A percentile compares a stretch with the other conserved stretches of the same genome.
Conservation (phyloP, 1,140 invertebrate genomes). For the Drosophila arizonae region DNA sequence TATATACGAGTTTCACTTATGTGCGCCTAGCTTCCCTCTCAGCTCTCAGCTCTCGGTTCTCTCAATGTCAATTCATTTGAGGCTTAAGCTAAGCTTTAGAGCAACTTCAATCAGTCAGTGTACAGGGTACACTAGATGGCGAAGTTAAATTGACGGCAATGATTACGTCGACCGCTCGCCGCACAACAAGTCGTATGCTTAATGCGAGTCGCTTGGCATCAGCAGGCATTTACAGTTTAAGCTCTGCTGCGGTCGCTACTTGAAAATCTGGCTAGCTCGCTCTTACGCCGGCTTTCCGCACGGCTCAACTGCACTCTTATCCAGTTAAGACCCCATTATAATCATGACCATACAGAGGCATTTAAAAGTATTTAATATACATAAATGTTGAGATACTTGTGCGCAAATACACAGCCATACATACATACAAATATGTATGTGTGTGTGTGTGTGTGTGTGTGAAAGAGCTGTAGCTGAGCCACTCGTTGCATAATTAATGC, state of each 20-base stretch:
- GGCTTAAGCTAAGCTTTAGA: neutral
- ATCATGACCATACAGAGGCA: slow-evolving; percentile 27
- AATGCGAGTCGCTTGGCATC: slow-evolving; percentile 8
- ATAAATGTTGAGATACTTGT: slow-evolving; percentile 29
- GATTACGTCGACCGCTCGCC: slow-evolving; percentile 6
- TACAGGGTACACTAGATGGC: slow-evolving; percentile 12
- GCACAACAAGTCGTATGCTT: slow-evolving; percentile 23
- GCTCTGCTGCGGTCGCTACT: slow-evolving; percentile 18
- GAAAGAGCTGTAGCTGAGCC: slow-evolving; percentile 1
- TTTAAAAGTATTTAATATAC: slow-evolving; percentile 49
- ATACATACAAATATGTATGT: too few species aligned
- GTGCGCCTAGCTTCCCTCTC: too few species aligned
- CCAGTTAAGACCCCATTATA: slow-evolving; percentile 45
- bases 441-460: neutral
- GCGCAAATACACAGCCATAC: neutral
- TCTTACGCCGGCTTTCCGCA: neutral
- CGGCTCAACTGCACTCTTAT: slow-evolving; percentile 68
- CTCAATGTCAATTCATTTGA: neutral
- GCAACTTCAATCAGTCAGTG: neutral
- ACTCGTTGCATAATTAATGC: slow-evolving; percentile 70
- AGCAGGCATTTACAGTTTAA: slow-evolving; percentile 44
- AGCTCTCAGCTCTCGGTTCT: too few species aligned
- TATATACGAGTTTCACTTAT: too few species aligned
- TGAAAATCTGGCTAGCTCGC: slow-evolving; percentile 12
- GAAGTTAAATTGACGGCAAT: slow-evolving; percentile 28